Conservation (phyloP, 2,113 vertebrate species). For the Coregonus clupeaformis region DNA sequence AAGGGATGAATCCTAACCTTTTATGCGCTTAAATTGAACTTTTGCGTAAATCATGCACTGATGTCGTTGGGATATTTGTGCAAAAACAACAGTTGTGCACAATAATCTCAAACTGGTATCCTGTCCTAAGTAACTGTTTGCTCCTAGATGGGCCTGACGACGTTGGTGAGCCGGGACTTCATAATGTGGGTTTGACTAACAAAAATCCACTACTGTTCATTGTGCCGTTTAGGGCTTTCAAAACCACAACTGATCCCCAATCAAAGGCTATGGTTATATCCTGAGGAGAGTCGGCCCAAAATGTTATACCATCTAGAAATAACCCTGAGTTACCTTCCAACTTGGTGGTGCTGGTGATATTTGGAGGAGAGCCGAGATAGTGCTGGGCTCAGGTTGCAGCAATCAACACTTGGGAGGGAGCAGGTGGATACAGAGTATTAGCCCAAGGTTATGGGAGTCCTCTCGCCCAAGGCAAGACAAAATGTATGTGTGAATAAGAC, state of each 20-base stretch:
- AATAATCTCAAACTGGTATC: no score
- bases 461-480: constrained; percentile 21
- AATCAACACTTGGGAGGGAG: constrained; percentile 38
- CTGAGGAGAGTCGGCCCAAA: constrained; percentile 24
- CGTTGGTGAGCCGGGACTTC: background rate
- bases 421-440: constrained; percentile 43
- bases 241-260: background rate
- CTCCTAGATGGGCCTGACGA: background rate
- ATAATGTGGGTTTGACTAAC: background rate
- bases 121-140: background rate
- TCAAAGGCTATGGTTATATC: background rate
- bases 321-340: constrained; percentile 56
- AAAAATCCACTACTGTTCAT: background rate
- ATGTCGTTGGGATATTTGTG: no score
- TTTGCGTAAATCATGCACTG: no score
- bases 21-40: no score
- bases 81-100: no score
- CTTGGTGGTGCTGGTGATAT: constrained; percentile 42
- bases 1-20: background rate
- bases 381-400: constrained; percentile 12
- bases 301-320: constrained; percentile 24
- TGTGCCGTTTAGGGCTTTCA: no score
- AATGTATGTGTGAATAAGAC: constrained; percentile 16
- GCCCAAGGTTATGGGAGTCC: constrained; percentile 33
- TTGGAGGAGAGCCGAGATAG: constrained; percentile 47